Evolutionary conservation across 2,797 vertebrate species (phyloP), one percentile per base, ranked within the genome.

Genomic region (Oreochromis grahami): DNA sequence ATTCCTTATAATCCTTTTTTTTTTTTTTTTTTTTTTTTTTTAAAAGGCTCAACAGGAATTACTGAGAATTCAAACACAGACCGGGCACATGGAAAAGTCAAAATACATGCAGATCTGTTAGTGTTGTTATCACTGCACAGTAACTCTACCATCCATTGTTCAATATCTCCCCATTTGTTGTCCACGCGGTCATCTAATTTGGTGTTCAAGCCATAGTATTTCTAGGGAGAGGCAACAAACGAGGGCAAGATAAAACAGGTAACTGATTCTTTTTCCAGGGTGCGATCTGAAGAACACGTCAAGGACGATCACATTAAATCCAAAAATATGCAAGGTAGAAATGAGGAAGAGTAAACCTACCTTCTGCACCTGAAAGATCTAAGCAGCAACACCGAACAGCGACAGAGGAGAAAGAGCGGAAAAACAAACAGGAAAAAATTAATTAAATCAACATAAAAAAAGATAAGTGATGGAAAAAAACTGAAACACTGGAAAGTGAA

Each of bases 351-450:
- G 52, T 36, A 82, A 21, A 95, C 97, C 93, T 98, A 99, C 98
- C 98, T 99, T 99, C 94, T 99, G 98, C 85, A 99, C 98, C 95
- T 99, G 98, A 96, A 98, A 99, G 96, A 99, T 98, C 98, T 99
- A 96, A 36, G 92, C 82, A 85, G 21, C 88, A 86, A 41, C 80
- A 91, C 53, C 36, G 68, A 84, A 65, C 83, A 93, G 70, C 91
- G 89, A 93, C 14, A 91, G 85, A 85, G 45, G 83, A 48, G 74
- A 84, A 51, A 72, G 55, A 77, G 34, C 2, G 4, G 53, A 77
- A 82, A 80, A 78, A 82, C 85, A 72, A 81, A 84, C 32, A 88
- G 48, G 77, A 80, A 78, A 58, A 7, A 34, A 36, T 29, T 41
- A 38, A 68, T n/a, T 15, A 32, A 78, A 76, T 68, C 36, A 86